Percentiles rank a stretch among this genome's conserved stretches.
These are phyloP conservation scores for Halcyon senegalensis DNA, from an alignment of 2,113 vertebrate species.

Conservation along the genomic window DNA sequence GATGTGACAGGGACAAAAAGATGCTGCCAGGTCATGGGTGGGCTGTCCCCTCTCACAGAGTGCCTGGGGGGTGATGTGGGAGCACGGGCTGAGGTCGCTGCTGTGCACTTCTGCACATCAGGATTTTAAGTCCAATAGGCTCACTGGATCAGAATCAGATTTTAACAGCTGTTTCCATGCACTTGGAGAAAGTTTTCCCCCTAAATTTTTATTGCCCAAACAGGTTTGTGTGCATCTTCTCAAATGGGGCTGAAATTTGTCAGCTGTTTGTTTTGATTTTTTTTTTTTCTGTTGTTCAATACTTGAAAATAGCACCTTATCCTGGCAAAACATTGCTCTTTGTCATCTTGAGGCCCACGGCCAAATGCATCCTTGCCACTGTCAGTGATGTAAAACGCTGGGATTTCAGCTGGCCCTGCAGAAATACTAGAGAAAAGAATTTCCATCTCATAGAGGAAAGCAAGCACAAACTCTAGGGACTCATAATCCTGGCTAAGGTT, in stretches of 20 bases:
- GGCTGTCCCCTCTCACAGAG: neutral
- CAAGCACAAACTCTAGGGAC: neutral
- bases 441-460: neutral
- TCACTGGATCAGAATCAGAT: neutral
- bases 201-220: neutral
- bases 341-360: neutral
- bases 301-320: neutral
- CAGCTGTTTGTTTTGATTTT: neutral
- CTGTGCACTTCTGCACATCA: neutral
- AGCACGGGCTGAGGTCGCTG: fast-evolving
- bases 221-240: neutral
- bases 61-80: neutral
- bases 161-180: neutral
- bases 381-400: neutral
- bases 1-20: neutral
- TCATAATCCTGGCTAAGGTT: neutral
- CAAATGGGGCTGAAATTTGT: neutral
- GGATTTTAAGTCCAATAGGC: neutral
- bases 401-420: neutral
- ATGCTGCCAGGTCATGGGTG: neutral
- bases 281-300: neutral
- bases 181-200: neutral
- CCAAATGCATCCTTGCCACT: neutral
- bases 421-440: neutral
- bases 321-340: neutral